These are phyloP conservation scores for Azorinus chamasolen DNA, from an alignment of 2,888 invertebrate genomes.

Conservation along the genomic window DNA sequence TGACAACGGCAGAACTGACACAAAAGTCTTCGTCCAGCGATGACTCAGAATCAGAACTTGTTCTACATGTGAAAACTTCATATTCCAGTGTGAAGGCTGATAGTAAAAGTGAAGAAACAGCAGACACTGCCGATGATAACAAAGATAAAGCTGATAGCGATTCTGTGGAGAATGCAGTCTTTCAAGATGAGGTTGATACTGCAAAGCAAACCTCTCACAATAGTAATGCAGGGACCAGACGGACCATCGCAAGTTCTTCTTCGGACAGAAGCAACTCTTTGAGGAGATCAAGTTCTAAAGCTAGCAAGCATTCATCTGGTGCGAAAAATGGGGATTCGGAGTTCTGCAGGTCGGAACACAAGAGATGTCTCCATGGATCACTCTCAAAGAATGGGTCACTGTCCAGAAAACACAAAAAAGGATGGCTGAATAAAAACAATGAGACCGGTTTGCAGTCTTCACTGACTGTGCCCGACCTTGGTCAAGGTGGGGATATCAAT, in stretches of 20 bases:
- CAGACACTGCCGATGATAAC: background rate
- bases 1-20: constrained; percentile 61
- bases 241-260: background rate
- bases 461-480: constrained; percentile 15
- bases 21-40: constrained; percentile 43
- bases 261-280: constrained; percentile 14
- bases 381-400: constrained; percentile 13
- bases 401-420: constrained; percentile 27
- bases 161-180: background rate
- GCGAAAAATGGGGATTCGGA: background rate
- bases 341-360: no score
- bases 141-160: background rate
- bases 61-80: constrained; percentile 66
- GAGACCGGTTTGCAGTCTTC: constrained; percentile 12
- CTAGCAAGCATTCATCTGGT: background rate
- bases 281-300: background rate
- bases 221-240: background rate
- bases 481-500: constrained; percentile 22
- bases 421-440: constrained; percentile 1
- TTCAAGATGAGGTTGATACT: background rate
- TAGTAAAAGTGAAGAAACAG: background rate
- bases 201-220: background rate
- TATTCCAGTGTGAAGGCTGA: constrained; percentile 7
- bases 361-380: no score
- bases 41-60: constrained; percentile 48